Evolutionary conservation across 2,113 vertebrate genomes (phyloP), one percentile per base, ranked within the genome.

Genomic region (Zosterops borbonicus): DNA sequence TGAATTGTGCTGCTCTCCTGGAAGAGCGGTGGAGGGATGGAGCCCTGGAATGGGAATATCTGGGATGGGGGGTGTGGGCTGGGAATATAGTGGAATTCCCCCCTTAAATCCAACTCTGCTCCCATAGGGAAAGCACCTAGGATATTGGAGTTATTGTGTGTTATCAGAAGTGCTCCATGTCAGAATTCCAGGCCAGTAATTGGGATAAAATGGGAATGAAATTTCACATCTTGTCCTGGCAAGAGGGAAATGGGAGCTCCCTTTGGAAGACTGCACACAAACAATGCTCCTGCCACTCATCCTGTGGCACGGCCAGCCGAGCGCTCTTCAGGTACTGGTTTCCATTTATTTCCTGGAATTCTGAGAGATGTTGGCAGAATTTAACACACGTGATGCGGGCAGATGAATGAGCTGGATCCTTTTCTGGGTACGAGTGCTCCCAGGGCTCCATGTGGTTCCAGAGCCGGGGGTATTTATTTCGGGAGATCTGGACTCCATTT

Each of bases 401-500:
- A 80, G 52, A 85, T 88, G 95, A 94, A 86, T 37, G 47, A 92
- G 87, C 85, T 63, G 87, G 55, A 88, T 90, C 87, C 82, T 83
- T 62, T 80, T 59, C 82, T 78, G 93, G 75, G 93, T 94, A 83
- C 6, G n/a, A 87, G 84, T 20, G 44, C 59, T 91, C 92, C 83
- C 20, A 25, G 53, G 89, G 55, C 87, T 92, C 91, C 37, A 49
- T 65, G 86, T 78, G 90, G 76, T 59, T 93, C 96, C 87, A 55
- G 82, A 80, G 81, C 50, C 9, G 2, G 24, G 83, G 77, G 74
- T 70, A 65, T 94, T 92, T 92, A 55, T 89, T 95, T 83, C 14
- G 31, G 37, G 91, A 95, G 93, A 91, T 95, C 93, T 95, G 95
- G 94, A 63, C 89, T 95, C 87, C 87, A 85, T 95, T 96, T 91